phyloP scores from a whole-genome alignment of 2,113 vertebrate genomes.

The Misgurnus mizolepis region DNA sequence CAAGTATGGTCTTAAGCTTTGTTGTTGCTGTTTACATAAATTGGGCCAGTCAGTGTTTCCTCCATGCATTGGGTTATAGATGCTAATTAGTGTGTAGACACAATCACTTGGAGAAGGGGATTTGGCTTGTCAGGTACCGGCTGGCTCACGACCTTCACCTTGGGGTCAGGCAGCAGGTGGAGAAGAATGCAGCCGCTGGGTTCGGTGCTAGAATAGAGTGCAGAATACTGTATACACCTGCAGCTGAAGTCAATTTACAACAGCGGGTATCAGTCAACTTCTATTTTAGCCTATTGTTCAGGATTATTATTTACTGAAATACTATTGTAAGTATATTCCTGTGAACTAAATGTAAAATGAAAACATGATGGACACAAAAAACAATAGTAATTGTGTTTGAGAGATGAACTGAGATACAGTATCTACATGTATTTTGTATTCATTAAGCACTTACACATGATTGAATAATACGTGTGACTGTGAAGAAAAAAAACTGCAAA shows the following conservation, averaged over 20 bases:
- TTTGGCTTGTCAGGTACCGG: conserved; percentile 68
- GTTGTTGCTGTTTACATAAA: conserved; percentile 69
- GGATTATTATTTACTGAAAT: not conserved
- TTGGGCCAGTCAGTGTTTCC: conserved; percentile 66
- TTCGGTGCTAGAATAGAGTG: not conserved
- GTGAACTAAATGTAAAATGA: too few species aligned
- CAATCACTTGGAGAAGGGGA: conserved; percentile 68
- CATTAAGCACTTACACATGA: too few species aligned
- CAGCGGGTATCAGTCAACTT: not conserved
- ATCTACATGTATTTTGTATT: too few species aligned
- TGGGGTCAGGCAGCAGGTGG: conserved; percentile 50
- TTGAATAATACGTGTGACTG: too few species aligned
- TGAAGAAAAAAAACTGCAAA: too few species aligned
- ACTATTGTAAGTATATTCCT: too few species aligned
- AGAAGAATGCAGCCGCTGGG: not conserved
- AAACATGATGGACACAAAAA: too few species aligned
- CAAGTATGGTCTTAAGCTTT: conserved; percentile 74
- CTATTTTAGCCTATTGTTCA: not conserved
- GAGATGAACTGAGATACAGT: too few species aligned
- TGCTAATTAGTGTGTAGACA: conserved; percentile 73
- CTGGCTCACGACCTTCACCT: conserved; percentile 69
- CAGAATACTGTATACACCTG: not conserved
- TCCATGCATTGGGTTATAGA: conserved; percentile 67
- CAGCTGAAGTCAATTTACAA: not conserved
- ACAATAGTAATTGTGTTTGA: too few species aligned